Evolutionary conservation across 92 coral and sea anemone genomes (phyloP).

Genomic region (Epizoanthus fatuus): DNA sequence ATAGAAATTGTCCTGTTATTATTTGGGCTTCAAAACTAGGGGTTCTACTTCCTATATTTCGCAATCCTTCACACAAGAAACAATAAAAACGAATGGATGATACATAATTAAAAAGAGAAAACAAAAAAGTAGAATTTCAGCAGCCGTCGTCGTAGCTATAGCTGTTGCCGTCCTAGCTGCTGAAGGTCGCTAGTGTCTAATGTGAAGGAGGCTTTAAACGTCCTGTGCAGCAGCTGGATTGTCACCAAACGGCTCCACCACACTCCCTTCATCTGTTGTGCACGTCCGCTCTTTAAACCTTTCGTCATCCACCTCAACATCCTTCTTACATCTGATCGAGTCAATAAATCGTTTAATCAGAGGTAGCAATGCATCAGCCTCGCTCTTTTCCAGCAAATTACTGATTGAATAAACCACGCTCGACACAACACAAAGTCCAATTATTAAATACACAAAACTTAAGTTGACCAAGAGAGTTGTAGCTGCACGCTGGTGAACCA

Average conservation of each 20-base stretch:
- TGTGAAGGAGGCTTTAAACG: background rate
- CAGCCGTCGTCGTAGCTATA: too few species aligned
- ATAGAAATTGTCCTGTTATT: too few species aligned
- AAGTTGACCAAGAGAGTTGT: constrained; percentile 15
- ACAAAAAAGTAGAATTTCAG: too few species aligned
- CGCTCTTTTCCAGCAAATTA: constrained; percentile 42
- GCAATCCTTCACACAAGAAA: too few species aligned
- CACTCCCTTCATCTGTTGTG: constrained; percentile 6
- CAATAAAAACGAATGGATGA: too few species aligned
- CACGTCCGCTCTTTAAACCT: constrained; percentile 2
- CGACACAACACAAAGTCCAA: constrained; percentile 60
- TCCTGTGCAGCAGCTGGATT: background rate
- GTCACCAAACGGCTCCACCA: constrained; percentile 2
- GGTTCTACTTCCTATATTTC: too few species aligned
- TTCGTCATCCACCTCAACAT: background rate
- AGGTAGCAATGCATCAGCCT: constrained; percentile 14
- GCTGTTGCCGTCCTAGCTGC: too few species aligned
- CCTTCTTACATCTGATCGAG: background rate
- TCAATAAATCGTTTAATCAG: constrained; percentile 1
- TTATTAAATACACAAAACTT: constrained; percentile 20
- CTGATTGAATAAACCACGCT: constrained; percentile 53
- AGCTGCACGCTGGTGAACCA: background rate
- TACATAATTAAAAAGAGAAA: too few species aligned
- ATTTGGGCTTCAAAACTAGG: too few species aligned
- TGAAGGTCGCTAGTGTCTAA: too few species aligned